Evolutionary conservation across 2,888 invertebrate species (phyloP), one percentile per base, ranked within the genome.

Genomic region (Pteria penguin): DNA sequence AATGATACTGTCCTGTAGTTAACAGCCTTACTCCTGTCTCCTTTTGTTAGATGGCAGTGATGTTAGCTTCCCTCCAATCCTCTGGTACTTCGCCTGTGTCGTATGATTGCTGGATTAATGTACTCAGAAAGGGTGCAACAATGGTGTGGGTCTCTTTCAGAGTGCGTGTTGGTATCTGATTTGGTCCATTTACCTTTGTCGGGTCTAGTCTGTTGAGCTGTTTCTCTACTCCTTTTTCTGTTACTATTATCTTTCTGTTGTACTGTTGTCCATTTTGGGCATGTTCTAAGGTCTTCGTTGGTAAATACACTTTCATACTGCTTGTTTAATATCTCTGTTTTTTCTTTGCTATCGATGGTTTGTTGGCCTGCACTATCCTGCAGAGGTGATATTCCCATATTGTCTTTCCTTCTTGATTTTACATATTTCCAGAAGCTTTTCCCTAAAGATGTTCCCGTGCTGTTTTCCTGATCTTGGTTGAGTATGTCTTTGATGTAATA

Each of bases 11-110:
- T n/a, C n/a, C n/a, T n/a, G n/a, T n/a, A n/a, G n/a, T 57, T n/a
- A n/a, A 57, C 57, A n/a, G 57, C 57, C 24, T 57, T 24, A n/a
- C 57, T 57, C 24, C 57, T 57, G 57, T 57, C 57, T 24, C 57
- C 57, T n/a, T 57, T 57, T 24, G 18, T 57, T 57, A 57, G 24
- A 57, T 57, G 57, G 22, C 57, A 5, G 57, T 22, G 22, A 14
- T 57, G 57, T 57, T 45, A 22, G 57, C 57, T 57, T 57, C 22
- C n/a, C 5, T 57, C 57, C 5, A 57, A 57, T 57, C 57, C 18
- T n/a, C 57, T 57, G 57, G 22, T 57, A 57, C 57, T n/a, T 57
- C 22, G 18, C 57, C 57, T 57, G 22, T 5, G 5, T 57, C 22
- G 22, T 57, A 57, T 57, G 57, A 57, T n/a, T 14, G 5, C 24